Percentiles rank a stretch among this genome's conserved stretches.
phyloP scores from a whole-genome alignment of 2,113 vertebrate genomes.

The Gadus macrocephalus region DNA sequence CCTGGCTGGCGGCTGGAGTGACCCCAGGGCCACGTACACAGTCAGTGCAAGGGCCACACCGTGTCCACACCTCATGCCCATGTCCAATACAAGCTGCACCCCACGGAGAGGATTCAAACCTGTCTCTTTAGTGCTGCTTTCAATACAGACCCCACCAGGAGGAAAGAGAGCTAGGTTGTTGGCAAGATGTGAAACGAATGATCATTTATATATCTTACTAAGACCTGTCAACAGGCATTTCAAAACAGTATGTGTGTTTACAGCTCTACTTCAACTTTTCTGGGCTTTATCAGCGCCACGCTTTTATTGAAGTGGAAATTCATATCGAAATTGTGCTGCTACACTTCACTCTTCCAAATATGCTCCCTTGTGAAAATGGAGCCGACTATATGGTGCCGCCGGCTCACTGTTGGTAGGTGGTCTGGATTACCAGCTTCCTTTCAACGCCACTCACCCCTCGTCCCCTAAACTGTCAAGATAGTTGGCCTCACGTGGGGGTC shows the following conservation, averaged over 20 bases:
- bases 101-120: no score
- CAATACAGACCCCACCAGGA: no score
- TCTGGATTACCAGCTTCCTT: neutral
- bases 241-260: no score
- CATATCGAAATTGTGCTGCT: neutral
- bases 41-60: constrained; percentile 17
- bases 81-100: no score
- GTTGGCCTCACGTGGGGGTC: constrained; percentile 7
- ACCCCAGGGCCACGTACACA: constrained; percentile 25
- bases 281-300: no score
- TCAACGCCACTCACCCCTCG: neutral
- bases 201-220: neutral
- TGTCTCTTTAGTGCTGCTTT: no score
- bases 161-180: no score
- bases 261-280: no score
- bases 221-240: no score
- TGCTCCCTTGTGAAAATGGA: neutral
- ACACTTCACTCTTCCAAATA: neutral
- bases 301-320: no score
- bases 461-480: constrained; percentile 12
- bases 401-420: neutral
- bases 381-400: neutral
- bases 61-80: constrained; percentile 18
- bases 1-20: constrained; percentile 10
- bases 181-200: neutral